These are phyloP conservation scores for Salmo trutta DNA, from an alignment of 2,797 vertebrate genomes.

Conservation along the genomic window DNA sequence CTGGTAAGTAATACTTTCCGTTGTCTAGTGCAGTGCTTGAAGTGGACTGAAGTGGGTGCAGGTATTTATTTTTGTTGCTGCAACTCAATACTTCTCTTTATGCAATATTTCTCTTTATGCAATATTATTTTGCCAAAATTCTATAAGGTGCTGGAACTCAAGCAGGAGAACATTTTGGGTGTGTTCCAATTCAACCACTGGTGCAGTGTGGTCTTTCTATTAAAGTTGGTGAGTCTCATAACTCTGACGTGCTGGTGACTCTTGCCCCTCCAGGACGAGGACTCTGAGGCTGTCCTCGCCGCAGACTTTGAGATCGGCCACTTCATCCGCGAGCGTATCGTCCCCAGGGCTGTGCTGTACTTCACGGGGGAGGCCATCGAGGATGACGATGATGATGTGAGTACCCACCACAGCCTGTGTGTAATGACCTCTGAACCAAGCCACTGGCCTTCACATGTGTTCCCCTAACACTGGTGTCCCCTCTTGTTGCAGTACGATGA, in stretches of 20 bases:
- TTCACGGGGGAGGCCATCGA: constrained; percentile 99
- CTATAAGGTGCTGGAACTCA: too few species aligned
- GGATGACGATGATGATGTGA: constrained; percentile 97
- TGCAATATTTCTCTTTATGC: too few species aligned
- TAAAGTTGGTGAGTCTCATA: background rate
- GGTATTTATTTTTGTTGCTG: background rate
- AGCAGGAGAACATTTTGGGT: background rate
- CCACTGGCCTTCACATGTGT: background rate
- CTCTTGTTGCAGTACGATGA: constrained; percentile 89
- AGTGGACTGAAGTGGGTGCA: background rate
- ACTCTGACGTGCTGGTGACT: background rate
- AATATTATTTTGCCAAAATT: too few species aligned
- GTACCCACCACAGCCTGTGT: constrained; percentile 46
- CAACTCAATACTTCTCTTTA: background rate
- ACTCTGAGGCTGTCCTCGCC: constrained; percentile 92
- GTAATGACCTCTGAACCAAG: background rate
- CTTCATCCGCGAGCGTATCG: constrained; percentile 95
- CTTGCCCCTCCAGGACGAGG: constrained; percentile 84
- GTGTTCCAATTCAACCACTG: background rate
- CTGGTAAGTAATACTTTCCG: constrained; percentile 80
- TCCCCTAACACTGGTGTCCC: constrained; percentile 20
- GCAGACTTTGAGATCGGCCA: constrained; percentile 98
- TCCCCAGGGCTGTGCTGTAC: constrained; percentile 94
- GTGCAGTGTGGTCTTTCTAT: background rate
- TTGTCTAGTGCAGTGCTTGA: background rate